Conservation (phyloP, 2,113 vertebrate species). For the Trachemys scripta region DNA sequence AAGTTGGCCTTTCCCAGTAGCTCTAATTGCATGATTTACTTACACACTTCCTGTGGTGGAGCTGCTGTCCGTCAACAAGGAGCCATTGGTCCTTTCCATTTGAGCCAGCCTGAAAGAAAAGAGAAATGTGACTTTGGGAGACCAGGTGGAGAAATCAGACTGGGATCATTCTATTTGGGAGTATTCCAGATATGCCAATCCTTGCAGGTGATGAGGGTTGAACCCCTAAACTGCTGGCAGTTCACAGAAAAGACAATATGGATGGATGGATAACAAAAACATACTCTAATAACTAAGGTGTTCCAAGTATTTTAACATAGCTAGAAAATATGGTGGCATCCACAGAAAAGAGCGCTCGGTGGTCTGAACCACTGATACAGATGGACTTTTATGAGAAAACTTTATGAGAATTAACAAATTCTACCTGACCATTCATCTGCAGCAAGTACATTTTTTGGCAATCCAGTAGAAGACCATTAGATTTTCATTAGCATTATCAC, state of each 20-base stretch:
- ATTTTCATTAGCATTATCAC: conserved; percentile 49
- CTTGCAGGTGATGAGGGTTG: neutral
- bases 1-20: neutral
- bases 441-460: conserved; percentile 33
- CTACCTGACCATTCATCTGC: conserved; percentile 25
- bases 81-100: conserved; percentile 96
- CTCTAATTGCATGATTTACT: conserved; percentile 73
- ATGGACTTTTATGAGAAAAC: neutral
- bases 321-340: neutral
- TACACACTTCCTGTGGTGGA: conserved; percentile 98
- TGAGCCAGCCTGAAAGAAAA: conserved; percentile 89
- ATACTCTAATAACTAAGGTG: neutral
- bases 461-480: neutral
- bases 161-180: neutral
- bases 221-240: neutral
- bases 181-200: neutral
- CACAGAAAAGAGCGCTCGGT: neutral
- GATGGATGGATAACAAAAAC: neutral
- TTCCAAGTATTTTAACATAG: neutral
- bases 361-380: conserved; percentile 3
- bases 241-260: neutral
- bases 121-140: neutral
- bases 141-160: neutral
- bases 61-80: conserved; percentile 95
- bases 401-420: conserved; percentile 53